Evolutionary conservation across 2,797 vertebrate genomes (phyloP).

Genomic region (Rhinatrema bivittatum): DNA sequence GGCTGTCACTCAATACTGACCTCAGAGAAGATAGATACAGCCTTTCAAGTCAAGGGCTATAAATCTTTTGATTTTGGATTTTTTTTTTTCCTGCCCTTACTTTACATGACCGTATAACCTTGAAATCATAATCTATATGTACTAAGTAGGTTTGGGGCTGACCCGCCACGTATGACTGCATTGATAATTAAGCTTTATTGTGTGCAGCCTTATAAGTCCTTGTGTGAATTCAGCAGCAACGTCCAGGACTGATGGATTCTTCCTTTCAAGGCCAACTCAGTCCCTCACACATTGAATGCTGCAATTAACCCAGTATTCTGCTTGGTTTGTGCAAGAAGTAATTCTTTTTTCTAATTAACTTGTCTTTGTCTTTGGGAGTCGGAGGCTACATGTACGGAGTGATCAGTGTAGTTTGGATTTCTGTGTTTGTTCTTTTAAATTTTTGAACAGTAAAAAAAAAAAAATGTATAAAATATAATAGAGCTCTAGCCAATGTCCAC

Average conservation of each 20-base stretch:
- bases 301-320: conserved; percentile 1
- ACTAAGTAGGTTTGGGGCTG: neutral
- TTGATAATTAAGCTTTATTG: conserved; percentile 12
- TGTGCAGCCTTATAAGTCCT: conserved; percentile 8
- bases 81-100: conserved; percentile 2
- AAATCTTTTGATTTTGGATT: conserved; percentile 16
- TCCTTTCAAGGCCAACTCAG: conserved; percentile 18
- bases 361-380: no score
- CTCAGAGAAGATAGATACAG: conserved; percentile 26
- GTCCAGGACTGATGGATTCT: neutral
- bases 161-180: neutral
- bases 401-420: no score
- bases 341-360: no score
- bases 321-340: conserved; percentile 9
- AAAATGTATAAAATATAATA: no score
- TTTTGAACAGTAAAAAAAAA: no score
- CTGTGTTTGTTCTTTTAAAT: no score
- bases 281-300: fast-evolving
- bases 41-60: conserved; percentile 36
- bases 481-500: no score
- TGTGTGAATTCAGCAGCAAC: neutral
- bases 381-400: no score
- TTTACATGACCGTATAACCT: conserved; percentile 18
- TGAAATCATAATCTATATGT: conserved; percentile 4
- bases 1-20: conserved; percentile 23